Base-by-base conservation (phyloP, 2,797 vertebrate species). In the Phrynocephalus vlangalii region DNA sequence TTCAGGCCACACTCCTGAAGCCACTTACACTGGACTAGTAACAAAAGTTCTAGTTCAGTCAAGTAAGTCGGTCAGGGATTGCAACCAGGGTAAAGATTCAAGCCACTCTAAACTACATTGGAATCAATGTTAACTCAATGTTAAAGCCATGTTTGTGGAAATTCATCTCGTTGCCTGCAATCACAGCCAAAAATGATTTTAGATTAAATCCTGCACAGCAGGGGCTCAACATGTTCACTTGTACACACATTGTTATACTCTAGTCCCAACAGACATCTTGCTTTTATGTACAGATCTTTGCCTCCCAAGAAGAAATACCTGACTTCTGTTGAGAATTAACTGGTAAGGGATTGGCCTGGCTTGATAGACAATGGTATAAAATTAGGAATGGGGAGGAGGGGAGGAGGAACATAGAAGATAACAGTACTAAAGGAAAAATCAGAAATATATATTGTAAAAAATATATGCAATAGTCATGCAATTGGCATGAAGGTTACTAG, bases 391-490 rank as follows among this genome's bases (percentile, higher is more conserved):
- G 15, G 56, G 92, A 91, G 92, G 92, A 94, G 90, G 86, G 22
- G 0, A 76, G 88, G 83, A 84, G 79, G 7, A 80, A 91, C 94
- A 91, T 89, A 91, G 84, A 90, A 87, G 81, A 86, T 81, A 63
- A 72, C 70, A 56, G 71, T 84, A 92, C 83, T 75, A 90, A 95
- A 79, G 92, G 90, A 93, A 88, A 92, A 87, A 72, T 81, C 91
- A 82, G 79, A 92, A 63, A 63, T 63, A 88, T 89, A 92, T 92
- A 94, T 88, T 87, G 38, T 44, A 93, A 38, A 92, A 79, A 93
- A 94, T 90, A 89, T 91, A 90, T 94, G 92, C 90, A 88, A 87
- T 88, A 93, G 92, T 87, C 87, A 88, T 93, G 90, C 89, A 50
- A 94, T 92, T 93, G 67, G 90, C 85, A 86, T 73, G 89, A 92